Base-by-base conservation (phyloP, 2,797 vertebrate genomes). In the Sciurus vulgaris region DNA sequence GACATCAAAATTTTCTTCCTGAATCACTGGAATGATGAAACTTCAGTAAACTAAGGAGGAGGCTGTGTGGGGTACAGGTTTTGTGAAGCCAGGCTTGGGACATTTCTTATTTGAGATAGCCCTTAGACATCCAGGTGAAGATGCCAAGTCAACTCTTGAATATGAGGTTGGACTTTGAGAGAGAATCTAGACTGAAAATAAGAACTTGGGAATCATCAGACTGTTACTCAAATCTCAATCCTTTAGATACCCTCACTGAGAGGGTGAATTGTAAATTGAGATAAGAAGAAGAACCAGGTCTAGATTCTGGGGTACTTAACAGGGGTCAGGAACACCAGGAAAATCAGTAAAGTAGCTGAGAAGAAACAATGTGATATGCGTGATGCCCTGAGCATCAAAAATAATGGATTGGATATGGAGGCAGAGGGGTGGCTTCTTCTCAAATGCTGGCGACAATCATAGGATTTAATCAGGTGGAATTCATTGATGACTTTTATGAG, bases 191-290 rank as follows among this genome's bases (percentile, higher is more conserved):
- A 54, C 35, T 35, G 28, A 92, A 81, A 56, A 38, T 51, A 70
- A 24, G 74, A n/a, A 82, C 65, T 59, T 77, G 47, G 17, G 8
- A 88, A 70, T 89, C 38, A 54, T 61, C 15, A 61, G 47, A 35
- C 74, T 76, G n/a, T 28, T 63, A 89, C 89, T 91, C 44, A 93
- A 86, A 93, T 44, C 35, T 70, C 92, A 83, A 56, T 4, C 41
- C 51, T 47, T 51, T 51, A 13, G 5, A n/a, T 73, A 6, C 13
- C 26, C 5, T 93, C 74, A 51, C n/a, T 20, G 11, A 91, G 33
- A 69, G 17, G 89, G 20, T 56, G 35, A 91, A 56, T 84, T 76
- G 35, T 74, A 61, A 13, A 90, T 59, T 74, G n/a, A 70, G 24
- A 70, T 85, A 15, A 77, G 17, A 44, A 81, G n/a, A 83, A 24